Percentiles rank a stretch among this genome's conserved stretches.
phyloP scores from a whole-genome alignment of 2,113 vertebrate species.

The Pseudonaja textilis region DNA sequence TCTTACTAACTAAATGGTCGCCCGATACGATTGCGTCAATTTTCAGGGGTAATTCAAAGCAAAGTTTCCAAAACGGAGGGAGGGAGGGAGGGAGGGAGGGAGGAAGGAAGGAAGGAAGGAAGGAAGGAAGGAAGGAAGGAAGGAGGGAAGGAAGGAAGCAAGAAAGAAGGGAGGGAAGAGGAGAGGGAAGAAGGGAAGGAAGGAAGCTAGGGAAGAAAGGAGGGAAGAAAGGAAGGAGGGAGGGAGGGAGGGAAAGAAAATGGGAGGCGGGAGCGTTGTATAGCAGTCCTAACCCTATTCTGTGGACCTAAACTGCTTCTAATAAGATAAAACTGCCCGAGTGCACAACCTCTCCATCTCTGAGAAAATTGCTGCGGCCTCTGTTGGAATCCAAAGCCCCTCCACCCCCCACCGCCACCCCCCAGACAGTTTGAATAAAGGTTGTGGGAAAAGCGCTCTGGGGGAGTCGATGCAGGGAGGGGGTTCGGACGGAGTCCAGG shows the following conservation, averaged over 20 bases:
- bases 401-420: not conserved
- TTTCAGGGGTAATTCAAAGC: not conserved
- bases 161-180: accelerated
- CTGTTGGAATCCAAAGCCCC: not conserved
- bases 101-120: not conserved
- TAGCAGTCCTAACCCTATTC: not conserved
- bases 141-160: not conserved
- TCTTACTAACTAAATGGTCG: not conserved
- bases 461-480: too few relatives aligned
- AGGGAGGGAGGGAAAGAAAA: too few relatives aligned
- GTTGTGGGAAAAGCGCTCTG: not conserved
- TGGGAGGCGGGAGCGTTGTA: not conserved
- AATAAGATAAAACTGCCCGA: not conserved
- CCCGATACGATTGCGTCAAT: too few relatives aligned
- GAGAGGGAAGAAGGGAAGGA: not conserved
- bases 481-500: too few relatives aligned
- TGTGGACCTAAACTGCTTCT: not conserved
- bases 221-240: not conserved
- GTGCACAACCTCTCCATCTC: not conserved
- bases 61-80: too few relatives aligned
- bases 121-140: not conserved
- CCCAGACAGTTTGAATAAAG: not conserved
- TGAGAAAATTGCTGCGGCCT: not conserved
- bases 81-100: too few relatives aligned
- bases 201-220: not conserved